These are phyloP conservation scores for Branchellion lobata DNA, from an alignment of 2,888 invertebrate genomes.

Conservation along the genomic window DNA sequence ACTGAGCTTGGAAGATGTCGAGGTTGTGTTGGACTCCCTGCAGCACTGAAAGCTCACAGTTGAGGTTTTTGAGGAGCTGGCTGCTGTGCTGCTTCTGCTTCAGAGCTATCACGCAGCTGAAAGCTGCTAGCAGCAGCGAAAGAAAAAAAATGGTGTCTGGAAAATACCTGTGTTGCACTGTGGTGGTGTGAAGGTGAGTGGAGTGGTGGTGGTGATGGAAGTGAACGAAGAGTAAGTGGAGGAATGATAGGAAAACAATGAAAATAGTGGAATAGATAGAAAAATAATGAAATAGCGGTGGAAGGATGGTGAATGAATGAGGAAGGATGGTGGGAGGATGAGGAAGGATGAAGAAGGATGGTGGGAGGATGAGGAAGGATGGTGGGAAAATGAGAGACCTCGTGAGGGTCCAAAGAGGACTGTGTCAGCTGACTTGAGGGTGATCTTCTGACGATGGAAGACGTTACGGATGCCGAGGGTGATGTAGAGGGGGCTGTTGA, in stretches of 20 bases:
- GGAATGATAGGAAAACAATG: too few relatives aligned
- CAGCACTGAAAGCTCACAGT: constrained; percentile 66
- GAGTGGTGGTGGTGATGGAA: constrained; percentile 76
- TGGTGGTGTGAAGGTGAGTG: neutral
- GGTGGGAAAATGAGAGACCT: constrained; percentile 67
- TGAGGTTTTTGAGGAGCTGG: constrained; percentile 80
- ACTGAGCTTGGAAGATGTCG: constrained; percentile 38
- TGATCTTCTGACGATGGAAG: constrained; percentile 90
- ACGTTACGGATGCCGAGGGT: constrained; percentile 85
- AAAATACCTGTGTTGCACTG: constrained; percentile 72
- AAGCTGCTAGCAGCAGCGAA: constrained; percentile 77
- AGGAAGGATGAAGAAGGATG: too few relatives aligned
- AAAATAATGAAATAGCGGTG: neutral
- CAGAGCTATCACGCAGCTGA: constrained; percentile 87
- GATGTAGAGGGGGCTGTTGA: constrained; percentile 26
- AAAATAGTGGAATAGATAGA: too few relatives aligned
- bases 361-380: too few relatives aligned
- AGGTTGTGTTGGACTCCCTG: constrained; percentile 72
- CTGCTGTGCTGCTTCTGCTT: constrained; percentile 85
- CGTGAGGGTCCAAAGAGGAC: constrained; percentile 96
- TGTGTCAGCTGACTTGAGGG: constrained; percentile 97
- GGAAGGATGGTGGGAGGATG: too few relatives aligned
- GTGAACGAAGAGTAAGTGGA: too few relatives aligned
- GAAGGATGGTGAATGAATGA: neutral
- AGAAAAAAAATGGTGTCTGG: constrained; percentile 87